Percentiles rank a stretch among this genome's conserved stretches.
phyloP scores from a whole-genome alignment of 2,113 vertebrate species.

The Euleptes europaea region DNA sequence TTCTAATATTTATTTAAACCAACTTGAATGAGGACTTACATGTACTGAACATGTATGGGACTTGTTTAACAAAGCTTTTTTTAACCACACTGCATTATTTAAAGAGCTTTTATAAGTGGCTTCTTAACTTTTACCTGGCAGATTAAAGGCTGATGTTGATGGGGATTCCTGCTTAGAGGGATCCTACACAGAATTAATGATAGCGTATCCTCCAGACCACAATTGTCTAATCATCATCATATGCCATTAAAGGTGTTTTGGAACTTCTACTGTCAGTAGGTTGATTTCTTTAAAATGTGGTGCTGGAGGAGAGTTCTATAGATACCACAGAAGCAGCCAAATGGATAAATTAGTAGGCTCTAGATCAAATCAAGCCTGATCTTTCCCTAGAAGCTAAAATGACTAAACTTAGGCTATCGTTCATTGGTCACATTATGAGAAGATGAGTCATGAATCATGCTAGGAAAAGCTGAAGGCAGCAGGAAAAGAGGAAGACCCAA shows the following conservation, averaged over 20 bases:
- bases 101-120: conserved; percentile 24
- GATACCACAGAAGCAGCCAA: no score
- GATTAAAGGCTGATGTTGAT: neutral
- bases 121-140: conserved; percentile 16
- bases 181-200: neutral
- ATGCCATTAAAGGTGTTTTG: conserved; percentile 50
- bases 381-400: no score
- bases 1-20: neutral
- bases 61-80: conserved; percentile 8
- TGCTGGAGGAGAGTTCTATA: no score
- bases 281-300: no score
- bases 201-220: neutral
- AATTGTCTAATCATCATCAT: conserved; percentile 32
- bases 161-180: neutral
- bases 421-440: no score
- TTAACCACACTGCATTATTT: neutral
- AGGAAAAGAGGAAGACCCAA: no score
- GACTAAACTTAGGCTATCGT: no score
- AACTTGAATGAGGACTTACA: neutral
- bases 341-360: no score
- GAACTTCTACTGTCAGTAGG: no score
- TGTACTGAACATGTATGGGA: neutral
- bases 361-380: no score
- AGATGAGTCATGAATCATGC: no score
- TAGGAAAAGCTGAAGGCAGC: no score